These are phyloP conservation scores for Pluvialis apricaria DNA, from an alignment of 2,113 vertebrate genomes.

Conservation along the genomic window DNA sequence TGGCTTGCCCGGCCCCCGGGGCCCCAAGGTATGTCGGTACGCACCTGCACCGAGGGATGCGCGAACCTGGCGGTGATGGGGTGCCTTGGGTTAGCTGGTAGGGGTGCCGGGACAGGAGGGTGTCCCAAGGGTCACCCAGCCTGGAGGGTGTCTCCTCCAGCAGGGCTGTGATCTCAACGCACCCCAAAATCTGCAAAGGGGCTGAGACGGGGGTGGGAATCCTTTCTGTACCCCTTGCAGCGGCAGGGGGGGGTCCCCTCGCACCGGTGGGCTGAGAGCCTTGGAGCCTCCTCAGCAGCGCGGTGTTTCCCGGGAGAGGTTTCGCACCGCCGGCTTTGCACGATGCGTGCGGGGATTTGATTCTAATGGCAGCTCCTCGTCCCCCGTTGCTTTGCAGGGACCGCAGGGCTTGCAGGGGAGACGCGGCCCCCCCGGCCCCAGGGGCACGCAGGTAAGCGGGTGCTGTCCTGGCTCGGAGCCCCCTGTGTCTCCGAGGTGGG, in stretches of 20 bases:
- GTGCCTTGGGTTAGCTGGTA: neutral
- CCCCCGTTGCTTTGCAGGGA: conserved; percentile 63
- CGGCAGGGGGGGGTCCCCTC: neutral
- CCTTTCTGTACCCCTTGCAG: neutral
- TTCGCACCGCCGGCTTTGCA: neutral
- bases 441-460: conserved; percentile 77
- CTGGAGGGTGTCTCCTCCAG: accelerated
- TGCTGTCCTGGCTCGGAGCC: neutral
- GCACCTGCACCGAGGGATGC: accelerated
- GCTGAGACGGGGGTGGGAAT: neutral
- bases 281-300: neutral
- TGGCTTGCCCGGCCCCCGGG: conserved; percentile 72
- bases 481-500: accelerated
- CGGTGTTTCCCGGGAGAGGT: neutral
- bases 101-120: neutral
- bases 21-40: conserved; percentile 71
- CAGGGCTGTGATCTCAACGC: neutral
- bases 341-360: accelerated
- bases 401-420: conserved; percentile 81
- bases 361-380: neutral
- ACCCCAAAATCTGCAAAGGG: neutral
- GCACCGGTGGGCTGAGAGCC: neutral
- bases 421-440: conserved; percentile 71
- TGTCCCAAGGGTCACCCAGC: neutral
- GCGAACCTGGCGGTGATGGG: accelerated